A percentile compares a stretch with the other conserved stretches of the same genome.
Conservation (phyloP, 2,113 vertebrate genomes). For the Arizona elegans region DNA sequence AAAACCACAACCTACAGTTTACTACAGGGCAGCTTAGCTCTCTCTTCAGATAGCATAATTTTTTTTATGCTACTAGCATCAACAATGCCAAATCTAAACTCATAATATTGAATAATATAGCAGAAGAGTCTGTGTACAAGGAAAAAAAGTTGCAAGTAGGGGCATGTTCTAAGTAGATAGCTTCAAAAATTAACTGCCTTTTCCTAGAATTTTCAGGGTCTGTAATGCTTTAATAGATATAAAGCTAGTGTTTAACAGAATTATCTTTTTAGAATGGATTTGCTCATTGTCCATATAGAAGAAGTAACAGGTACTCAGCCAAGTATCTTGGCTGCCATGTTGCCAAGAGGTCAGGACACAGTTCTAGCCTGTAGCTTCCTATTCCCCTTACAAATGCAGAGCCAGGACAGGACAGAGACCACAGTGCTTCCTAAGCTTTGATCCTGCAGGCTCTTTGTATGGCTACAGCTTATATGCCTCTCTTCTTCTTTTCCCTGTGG, state of each 20-base stretch:
- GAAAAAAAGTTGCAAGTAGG: neutral
- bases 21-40: neutral
- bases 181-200: neutral
- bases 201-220: neutral
- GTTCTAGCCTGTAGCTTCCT: neutral
- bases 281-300: neutral
- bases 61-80: neutral
- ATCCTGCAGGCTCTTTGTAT: neutral
- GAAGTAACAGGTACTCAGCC: neutral
- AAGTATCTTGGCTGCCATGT: neutral
- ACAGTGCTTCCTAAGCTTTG: neutral
- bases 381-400: neutral
- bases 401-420: neutral
- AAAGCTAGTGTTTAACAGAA: neutral
- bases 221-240: neutral
- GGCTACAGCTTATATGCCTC: neutral
- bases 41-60: neutral
- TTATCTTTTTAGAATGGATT: neutral
- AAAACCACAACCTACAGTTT: conserved; percentile 12
- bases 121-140: neutral
- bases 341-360: neutral
- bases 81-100: neutral
- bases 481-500: neutral
- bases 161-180: neutral
- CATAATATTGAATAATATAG: neutral